Evolutionary conservation across 1,140 invertebrate species (phyloP), one percentile per base, ranked within the genome.

Genomic region (Drosophila pandora): DNA sequence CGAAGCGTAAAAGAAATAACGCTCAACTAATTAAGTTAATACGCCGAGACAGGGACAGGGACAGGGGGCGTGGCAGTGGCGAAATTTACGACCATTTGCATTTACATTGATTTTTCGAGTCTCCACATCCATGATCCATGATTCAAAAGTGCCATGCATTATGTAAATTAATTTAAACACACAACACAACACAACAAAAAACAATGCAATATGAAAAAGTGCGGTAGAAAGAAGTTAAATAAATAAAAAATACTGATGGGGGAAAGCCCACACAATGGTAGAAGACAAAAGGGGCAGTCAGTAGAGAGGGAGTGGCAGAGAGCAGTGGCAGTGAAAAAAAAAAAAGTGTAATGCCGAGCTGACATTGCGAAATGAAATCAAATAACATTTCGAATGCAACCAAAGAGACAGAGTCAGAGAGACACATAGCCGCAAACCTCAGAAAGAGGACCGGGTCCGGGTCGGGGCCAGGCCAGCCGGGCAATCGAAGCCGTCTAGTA

Each of bases 1-100:
- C 21, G 55, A 23, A 6, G 30, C 7, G 37, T 2, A 32, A 32
- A 47, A 45, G 22, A 32, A 67, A 72, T 67, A 75, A 58, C 39
- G 70, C 55, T 59, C 54, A 76, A 76, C 73, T 76, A 76, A 76
- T 76, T 76, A 76, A 76, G 72, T 76, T 76, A 76, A 76, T 75
- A 76, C 76, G 49, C 55, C 50, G 60, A 41, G 39, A 62, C 68
- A 25, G 17, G 17, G 39, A 62, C 68, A 25, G 17, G 17, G 17
- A 25, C 25, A 50, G 43, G 28, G 57, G 49, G 17, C 34, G 34
- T 17, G 28, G 17, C 10, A 41, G 13, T 13, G 53, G 34, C 13
- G 62, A 53, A 68, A 76, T 76, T 76, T 75, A 76, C 58, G 55
- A 61, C 54, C 71, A 55, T 68, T 76, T 73, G 49, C 71, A 68